Evolutionary conservation across 64 coral and sea anemone genomes (phyloP).

Genomic region (Montipora capricornis): DNA sequence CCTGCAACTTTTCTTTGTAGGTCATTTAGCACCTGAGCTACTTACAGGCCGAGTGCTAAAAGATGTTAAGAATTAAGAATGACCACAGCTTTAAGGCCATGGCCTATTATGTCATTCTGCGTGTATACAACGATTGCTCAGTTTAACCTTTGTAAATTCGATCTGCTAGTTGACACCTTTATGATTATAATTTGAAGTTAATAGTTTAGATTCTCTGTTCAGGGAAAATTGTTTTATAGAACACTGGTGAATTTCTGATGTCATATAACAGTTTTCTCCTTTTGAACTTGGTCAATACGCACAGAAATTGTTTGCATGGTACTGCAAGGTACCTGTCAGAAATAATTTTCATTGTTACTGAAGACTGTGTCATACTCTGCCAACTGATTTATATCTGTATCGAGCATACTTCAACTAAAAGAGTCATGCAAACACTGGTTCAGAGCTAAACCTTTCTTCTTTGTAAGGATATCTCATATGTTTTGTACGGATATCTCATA

Average conservation of each 20-base stretch:
- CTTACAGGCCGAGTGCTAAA: slow-evolving; percentile 33
- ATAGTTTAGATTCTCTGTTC: background rate
- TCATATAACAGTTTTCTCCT: background rate
- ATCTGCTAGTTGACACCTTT: background rate
- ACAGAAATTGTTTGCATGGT: background rate
- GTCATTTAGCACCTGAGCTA: slow-evolving; percentile 48
- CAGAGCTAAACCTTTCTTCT: slow-evolving; percentile 41
- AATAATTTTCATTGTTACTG: slow-evolving; percentile 16
- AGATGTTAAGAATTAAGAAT: slow-evolving; percentile 32
- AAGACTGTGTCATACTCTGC: slow-evolving; percentile 10
- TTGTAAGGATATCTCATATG: slow-evolving; percentile 61
- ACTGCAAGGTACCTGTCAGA: background rate
- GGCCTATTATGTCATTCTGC: slow-evolving; percentile 4
- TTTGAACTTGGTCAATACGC: background rate
- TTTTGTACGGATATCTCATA: slow-evolving; percentile 65
- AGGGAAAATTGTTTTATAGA: background rate
- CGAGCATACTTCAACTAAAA: slow-evolving; percentile 8
- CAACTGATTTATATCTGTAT: slow-evolving; percentile 26
- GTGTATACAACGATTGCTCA: too few relatives aligned
- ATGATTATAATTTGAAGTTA: background rate
- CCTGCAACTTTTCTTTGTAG: slow-evolving; percentile 9
- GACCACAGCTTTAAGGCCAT: slow-evolving; percentile 15
- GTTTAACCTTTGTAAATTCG: background rate
- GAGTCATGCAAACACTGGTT: slow-evolving; percentile 4
- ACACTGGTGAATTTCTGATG: background rate